Percentiles rank a stretch among this genome's conserved stretches.
Evolutionary conservation across 2,888 invertebrate genomes (phyloP).

Genomic region (Amblyteles armatorius): DNA sequence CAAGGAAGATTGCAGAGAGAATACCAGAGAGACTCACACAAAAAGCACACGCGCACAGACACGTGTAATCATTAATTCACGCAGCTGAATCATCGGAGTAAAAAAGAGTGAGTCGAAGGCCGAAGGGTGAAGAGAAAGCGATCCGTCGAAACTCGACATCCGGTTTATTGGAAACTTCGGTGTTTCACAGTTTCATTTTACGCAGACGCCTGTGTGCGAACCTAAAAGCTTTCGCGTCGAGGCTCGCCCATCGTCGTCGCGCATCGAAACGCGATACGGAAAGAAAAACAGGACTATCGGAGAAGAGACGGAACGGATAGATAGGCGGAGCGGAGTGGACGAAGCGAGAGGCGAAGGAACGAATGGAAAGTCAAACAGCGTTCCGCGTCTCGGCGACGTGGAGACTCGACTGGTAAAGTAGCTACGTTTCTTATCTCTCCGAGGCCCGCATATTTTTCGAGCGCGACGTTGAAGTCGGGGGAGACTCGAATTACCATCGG

Average conservation of each 20-base stretch:
- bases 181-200: neutral
- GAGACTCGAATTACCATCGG: slow-evolving; percentile 22
- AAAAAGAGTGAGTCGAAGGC: neutral
- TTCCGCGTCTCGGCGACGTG: slow-evolving; percentile 38
- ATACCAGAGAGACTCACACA: neutral
- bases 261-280: neutral
- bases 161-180: slow-evolving; percentile 33
- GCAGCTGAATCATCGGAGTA: slow-evolving; percentile 17
- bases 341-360: neutral
- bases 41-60: neutral
- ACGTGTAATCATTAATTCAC: slow-evolving; percentile 17
- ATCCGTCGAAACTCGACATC: slow-evolving; percentile 21
- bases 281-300: slow-evolving; percentile 8
- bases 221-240: neutral
- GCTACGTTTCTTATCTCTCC: slow-evolving; percentile 11
- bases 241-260: neutral
- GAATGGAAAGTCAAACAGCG: slow-evolving; percentile 37
- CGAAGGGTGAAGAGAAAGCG: neutral
- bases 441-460: neutral
- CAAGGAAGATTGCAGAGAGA: neutral
- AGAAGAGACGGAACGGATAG: neutral
- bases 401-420: slow-evolving; percentile 38
- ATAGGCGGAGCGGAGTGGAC: neutral
- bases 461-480: neutral
- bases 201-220: neutral